Conservation (phyloP, 2,797 vertebrate genomes). For the Hozukius guyotensis region DNA sequence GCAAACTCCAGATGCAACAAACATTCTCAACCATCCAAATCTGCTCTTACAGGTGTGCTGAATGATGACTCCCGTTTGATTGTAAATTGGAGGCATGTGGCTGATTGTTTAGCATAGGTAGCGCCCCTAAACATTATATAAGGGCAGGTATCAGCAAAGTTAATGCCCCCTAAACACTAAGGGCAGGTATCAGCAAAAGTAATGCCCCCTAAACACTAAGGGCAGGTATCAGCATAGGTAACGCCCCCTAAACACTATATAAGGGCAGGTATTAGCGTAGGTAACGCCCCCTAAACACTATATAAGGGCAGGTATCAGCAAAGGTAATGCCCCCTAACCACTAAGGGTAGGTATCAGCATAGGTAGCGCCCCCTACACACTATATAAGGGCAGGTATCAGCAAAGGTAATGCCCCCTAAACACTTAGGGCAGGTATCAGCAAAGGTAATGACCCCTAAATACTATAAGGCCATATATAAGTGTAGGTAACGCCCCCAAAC, state of each 20-base stretch:
- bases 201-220: no score
- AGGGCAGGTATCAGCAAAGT: no score
- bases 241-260: no score
- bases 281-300: no score
- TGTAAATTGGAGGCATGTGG: neutral
- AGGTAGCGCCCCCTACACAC: no score
- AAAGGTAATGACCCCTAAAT: accelerated
- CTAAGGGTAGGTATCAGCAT: accelerated
- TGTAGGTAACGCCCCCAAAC: accelerated
- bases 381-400: no score
- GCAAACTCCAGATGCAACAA: neutral
- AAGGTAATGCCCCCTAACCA: no score
- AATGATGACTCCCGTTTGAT: no score
- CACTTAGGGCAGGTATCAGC: accelerated
- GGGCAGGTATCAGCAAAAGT: no score
- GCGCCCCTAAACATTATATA: neutral
- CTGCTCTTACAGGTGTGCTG: neutral
- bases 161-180: no score
- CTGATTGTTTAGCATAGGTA: neutral
- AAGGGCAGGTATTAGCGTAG: accelerated
- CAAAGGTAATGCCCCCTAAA: no score
- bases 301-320: accelerated
- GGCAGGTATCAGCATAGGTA: no score
- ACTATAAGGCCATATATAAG: accelerated
- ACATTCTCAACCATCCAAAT: neutral